These are phyloP conservation scores for Astreopora myriophthalma DNA, from an alignment of 64 coral and sea anemone genomes.

Conservation along the genomic window DNA sequence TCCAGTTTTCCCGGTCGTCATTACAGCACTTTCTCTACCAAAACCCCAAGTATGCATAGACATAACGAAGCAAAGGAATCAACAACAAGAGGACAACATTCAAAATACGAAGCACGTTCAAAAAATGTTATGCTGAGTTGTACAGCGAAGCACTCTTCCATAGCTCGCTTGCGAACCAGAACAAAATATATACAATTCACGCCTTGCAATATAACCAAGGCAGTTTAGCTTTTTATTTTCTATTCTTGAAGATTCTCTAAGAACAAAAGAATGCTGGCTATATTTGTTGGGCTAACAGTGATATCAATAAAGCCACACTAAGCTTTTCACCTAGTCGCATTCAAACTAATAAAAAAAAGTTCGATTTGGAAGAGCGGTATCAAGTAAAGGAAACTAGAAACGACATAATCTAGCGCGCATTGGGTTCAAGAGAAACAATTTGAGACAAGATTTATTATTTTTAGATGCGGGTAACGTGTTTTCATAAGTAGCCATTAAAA, in stretches of 20 bases:
- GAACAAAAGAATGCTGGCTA: not conserved
- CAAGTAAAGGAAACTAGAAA: not conserved
- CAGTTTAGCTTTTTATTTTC: not conserved
- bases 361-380: not conserved
- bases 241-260: not conserved
- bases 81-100: not conserved
- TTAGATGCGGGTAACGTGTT: slow-evolving; percentile 41
- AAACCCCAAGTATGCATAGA: not conserved
- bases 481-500: slow-evolving; percentile 34
- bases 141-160: not conserved
- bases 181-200: not conserved
- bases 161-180: not conserved
- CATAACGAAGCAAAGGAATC: not conserved
- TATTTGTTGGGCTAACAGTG: not conserved
- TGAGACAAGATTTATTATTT: slow-evolving; percentile 26
- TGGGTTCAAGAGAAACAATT: not conserved
- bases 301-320: not conserved
- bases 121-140: not conserved
- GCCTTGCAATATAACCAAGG: not conserved
- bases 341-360: not conserved
- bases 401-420: not conserved
- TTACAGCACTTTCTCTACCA: not conserved
- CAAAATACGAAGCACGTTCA: not conserved
- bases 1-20: not conserved
- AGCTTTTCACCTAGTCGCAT: too few species aligned